Base-by-base conservation (phyloP, 2,113 vertebrate species). In the Prunella fulvescens region DNA sequence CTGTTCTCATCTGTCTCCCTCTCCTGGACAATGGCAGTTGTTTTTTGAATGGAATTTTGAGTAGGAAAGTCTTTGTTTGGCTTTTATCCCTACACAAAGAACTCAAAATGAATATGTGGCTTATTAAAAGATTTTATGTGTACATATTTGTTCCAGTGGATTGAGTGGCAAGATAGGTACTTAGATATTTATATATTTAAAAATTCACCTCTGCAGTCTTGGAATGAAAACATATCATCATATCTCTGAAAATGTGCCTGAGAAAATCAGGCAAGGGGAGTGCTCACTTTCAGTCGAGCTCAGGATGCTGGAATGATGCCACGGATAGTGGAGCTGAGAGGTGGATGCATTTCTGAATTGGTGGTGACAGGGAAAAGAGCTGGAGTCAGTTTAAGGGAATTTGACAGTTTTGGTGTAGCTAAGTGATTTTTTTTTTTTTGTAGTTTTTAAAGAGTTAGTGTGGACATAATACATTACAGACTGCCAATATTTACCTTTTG, bases 1-100 rank as follows among this genome's bases (percentile, higher is more conserved):
- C 66, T 94, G 53, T 90, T 91, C 92, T 94, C 60, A 9, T 94
- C 39, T 45, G 84, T 97, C 92, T 97, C 95, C 95, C 95, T 94
- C 97, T 97, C 74, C 86, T 96, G 96, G 97, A 84, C 87, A 92
- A 44, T 60, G 24, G 4, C 2, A 37, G 42, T 29, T 53, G 3
- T 76, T 82, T 71, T 89, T 80, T 24, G 9, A 48, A 6, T 35
- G 42, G 10, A 5, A 6, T 7, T 95, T 71, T 53, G 25, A 19
- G 13, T 48, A 48, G 51, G 10, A 12, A 78, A 76, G 31, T 79
- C 13, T 80, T 76, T 80, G 11, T 72, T 78, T 80, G 51, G 33
- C n/a, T 78, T 74, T 81, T 78, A 26, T 78, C 48, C 11, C 3
- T 60, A 18, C 16, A 74, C 19, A 45, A 64, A 71, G 26, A 79